Percentiles rank a stretch among this genome's conserved stretches.
Conservation (phyloP, 2,113 vertebrate species). For the Nibea coibor region DNA sequence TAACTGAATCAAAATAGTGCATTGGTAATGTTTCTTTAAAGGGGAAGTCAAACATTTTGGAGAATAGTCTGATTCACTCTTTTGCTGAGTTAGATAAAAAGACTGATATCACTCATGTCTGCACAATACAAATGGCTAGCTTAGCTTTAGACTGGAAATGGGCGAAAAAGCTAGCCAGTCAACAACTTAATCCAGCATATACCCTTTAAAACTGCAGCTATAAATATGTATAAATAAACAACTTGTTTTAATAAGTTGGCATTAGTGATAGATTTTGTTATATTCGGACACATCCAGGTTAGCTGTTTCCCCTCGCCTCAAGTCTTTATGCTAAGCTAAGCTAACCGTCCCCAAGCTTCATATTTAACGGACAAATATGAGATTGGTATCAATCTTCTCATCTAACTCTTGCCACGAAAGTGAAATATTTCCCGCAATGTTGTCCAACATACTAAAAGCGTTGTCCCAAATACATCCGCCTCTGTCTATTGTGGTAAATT, state of each 20-base stretch:
- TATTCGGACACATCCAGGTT: too few species aligned
- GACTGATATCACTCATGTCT: not conserved
- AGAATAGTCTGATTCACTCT: not conserved
- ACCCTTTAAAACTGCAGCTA: too few species aligned
- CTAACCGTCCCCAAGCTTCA: too few species aligned
- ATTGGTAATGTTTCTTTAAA: not conserved
- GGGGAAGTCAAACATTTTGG: not conserved
- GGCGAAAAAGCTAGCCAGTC: not conserved
- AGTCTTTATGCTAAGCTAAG: not conserved
- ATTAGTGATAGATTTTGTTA: too few species aligned
- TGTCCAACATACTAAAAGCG: not conserved
- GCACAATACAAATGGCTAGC: not conserved
- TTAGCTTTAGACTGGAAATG: too few species aligned
- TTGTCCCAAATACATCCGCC: not conserved
- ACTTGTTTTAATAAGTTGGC: too few species aligned
- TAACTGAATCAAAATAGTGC: slow-evolving; percentile 18
- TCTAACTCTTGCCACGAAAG: not conserved
- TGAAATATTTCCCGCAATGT: not conserved
- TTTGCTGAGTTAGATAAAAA: not conserved
- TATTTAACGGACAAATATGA: not conserved
- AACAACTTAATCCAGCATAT: not conserved
- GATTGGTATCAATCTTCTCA: not conserved
- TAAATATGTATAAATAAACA: too few species aligned
- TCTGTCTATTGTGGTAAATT: slow-evolving; percentile 20
- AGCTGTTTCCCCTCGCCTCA: too few species aligned